Evolutionary conservation across 2,797 vertebrate species (phyloP), one percentile per base, ranked within the genome.

Genomic region (Channa striata): DNA sequence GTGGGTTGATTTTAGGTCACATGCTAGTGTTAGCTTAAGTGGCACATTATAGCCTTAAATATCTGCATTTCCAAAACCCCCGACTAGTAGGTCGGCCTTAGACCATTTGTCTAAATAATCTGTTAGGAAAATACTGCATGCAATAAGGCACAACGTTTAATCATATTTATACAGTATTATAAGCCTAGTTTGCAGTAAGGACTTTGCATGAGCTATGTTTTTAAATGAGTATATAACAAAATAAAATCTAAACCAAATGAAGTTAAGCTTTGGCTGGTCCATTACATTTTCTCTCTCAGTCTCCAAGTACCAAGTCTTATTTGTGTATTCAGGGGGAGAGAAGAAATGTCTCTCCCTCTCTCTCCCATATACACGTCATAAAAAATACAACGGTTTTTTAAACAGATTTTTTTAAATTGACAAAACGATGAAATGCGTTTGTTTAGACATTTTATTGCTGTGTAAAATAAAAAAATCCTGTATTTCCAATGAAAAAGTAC

Each of bases 371-470:
- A n/a, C n/a, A n/a, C n/a, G n/a, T n/a, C n/a, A n/a, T n/a, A n/a
- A n/a, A 30, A 30, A 4, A 30, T 30, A 30, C n/a, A 2, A 11
- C 8, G 8, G 4, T 37, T 47, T 37, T 40, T n/a, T n/a, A n/a
- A n/a, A n/a, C 5, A 16, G 12, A 12, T 30, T 33, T 58, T 65
- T 62, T 19, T 43, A 62, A 48, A 83, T n/a, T 23, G 23, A 68
- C 37, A 37, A 30, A 61, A 12, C 53, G 14, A 40, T 8, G 3
- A 63, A 39, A 59, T 33, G 8, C 10, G n/a, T 78, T 77, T 70
- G 67, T 87, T 93, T 81, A 86, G 94, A 93, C 87, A 75, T 91
- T 95, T 95, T 95, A 95, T 95, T 95, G 93, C 93, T 94, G 84
- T 94, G 86, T 93, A 92, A 93, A 93, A 92, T 89, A 80, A 92